Evolutionary conservation across 2,888 invertebrate genomes (phyloP).

Genomic region (Mycalesis mineus): DNA sequence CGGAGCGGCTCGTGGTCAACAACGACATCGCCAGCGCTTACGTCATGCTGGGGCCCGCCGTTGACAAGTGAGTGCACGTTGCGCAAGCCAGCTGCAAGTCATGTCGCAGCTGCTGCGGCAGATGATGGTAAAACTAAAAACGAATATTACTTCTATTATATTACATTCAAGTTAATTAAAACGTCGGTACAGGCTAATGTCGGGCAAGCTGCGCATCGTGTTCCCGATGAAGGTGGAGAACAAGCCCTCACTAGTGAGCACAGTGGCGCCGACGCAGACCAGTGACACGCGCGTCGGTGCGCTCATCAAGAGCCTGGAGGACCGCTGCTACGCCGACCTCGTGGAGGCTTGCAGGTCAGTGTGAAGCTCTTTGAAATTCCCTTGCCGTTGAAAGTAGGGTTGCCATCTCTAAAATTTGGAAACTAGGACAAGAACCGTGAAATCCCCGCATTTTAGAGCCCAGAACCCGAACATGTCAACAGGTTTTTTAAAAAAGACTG

Average conservation of each 20-base stretch:
- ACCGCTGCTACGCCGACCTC: constrained; percentile 82
- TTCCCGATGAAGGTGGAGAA: constrained; percentile 72
- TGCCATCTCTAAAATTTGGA: too few species aligned
- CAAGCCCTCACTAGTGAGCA: constrained; percentile 42
- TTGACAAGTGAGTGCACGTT: constrained; percentile 66
- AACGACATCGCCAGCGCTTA: constrained; percentile 92
- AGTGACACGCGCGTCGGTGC: constrained; percentile 45
- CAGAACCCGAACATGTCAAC: too few species aligned
- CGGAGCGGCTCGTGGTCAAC: constrained; percentile 85
- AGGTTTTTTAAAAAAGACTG: too few species aligned
- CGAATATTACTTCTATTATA: too few species aligned
- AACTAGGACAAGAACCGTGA: too few species aligned
- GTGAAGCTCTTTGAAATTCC: too few species aligned
- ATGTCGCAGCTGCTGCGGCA: constrained; percentile 88
- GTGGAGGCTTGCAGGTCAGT: constrained; percentile 79
- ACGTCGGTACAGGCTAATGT: constrained; percentile 61
- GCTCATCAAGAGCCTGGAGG: constrained; percentile 70
- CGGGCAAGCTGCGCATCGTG: constrained; percentile 63
- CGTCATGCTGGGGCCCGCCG: constrained; percentile 85
- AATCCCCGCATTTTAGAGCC: too few species aligned
- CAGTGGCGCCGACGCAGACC: constrained; percentile 29
- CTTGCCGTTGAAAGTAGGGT: too few species aligned
- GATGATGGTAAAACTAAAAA: too few species aligned
- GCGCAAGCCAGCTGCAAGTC: too few species aligned
- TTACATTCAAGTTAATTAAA: too few species aligned